Evolutionary conservation across 2,888 invertebrate genomes (phyloP), one percentile per base, ranked within the genome.

Genomic region (Eristalinus sepulchralis): DNA sequence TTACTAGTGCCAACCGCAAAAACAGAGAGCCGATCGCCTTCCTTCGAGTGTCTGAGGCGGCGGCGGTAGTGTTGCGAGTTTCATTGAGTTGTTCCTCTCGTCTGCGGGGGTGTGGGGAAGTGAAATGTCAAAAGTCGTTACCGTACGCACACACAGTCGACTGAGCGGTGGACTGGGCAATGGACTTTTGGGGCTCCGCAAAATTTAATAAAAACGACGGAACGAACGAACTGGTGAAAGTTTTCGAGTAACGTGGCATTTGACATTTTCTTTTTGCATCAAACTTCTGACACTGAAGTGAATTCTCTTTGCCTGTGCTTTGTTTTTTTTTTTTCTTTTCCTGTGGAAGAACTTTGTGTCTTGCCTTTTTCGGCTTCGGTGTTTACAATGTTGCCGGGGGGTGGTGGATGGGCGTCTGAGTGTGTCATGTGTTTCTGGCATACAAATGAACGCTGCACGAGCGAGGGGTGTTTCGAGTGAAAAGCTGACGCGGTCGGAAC

Each of bases 131-230:
- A 76, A 80, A 85, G 81, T 72, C 76, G 57, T 68, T 60, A 83
- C n/a, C 2, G 22, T 34, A 11, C 20, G 62, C 47, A 47, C 47
- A 20, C 20, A 34, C 10, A 33, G 33, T 47, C 4, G 47, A 34
- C 33, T 76, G 60, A 47, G 57, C 47, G 17, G n/a, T 17, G 47
- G 47, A 47, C 47, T 47, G 17, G 47, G 47, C 17, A 47, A 20
- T 17, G 47, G 47, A 17, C 47, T 47, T 47, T 57, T 10, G 22
- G 20, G 67, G 31, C 68, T 75, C 66, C 17, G 81, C 63, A 70
- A 76, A 77, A 85, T 85, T 81, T 77, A 85, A 81, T 85, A 85
- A 85, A 84, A 76, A 63, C 53, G 47, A 66, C 72, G 72, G 34
- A 27, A 77, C 24, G 62, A 57, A 72, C 53, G 62, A 66, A 76